These are phyloP conservation scores for Periplaneta americana DNA, from an alignment of 1,140 invertebrate genomes.

Conservation along the genomic window DNA sequence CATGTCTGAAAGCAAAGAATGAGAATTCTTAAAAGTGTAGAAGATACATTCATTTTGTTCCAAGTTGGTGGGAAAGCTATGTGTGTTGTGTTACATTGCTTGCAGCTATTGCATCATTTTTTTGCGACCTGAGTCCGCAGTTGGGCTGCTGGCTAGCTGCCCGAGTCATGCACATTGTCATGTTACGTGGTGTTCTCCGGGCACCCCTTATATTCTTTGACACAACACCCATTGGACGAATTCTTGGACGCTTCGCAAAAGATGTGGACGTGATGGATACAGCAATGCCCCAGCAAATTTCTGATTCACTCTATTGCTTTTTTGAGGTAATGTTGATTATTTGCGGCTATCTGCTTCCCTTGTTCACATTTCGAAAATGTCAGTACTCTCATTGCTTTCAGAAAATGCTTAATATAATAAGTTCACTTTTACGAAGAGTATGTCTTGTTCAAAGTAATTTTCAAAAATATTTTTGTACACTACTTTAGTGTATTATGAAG, in stretches of 20 bases:
- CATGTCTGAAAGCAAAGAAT: no score
- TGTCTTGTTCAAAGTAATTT: neutral
- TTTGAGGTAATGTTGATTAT: slow-evolving; percentile 60
- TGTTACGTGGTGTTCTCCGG: slow-evolving; percentile 70
- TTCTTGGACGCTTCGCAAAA: slow-evolving; percentile 84
- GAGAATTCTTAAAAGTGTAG: no score
- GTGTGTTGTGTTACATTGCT: neutral
- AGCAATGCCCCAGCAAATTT: slow-evolving; percentile 60
- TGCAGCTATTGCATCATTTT: slow-evolving; percentile 15
- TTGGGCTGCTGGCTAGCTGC: slow-evolving; percentile 70
- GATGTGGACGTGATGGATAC: slow-evolving; percentile 68
- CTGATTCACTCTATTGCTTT: slow-evolving; percentile 68
- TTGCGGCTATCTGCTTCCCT: neutral
- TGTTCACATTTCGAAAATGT: neutral
- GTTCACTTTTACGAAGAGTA: neutral
- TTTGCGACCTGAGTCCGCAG: slow-evolving; percentile 49
- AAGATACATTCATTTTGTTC: no score
- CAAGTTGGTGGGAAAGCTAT: neutral
- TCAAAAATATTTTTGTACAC: neutral
- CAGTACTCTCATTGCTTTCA: neutral
- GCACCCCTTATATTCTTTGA: slow-evolving; percentile 80
- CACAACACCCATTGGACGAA: slow-evolving; percentile 78
- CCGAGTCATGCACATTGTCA: slow-evolving; percentile 62
- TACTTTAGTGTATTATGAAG: no score
- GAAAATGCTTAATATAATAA: neutral